Conservation (phyloP, 2,888 invertebrate genomes). For the Drosophila mulleri region DNA sequence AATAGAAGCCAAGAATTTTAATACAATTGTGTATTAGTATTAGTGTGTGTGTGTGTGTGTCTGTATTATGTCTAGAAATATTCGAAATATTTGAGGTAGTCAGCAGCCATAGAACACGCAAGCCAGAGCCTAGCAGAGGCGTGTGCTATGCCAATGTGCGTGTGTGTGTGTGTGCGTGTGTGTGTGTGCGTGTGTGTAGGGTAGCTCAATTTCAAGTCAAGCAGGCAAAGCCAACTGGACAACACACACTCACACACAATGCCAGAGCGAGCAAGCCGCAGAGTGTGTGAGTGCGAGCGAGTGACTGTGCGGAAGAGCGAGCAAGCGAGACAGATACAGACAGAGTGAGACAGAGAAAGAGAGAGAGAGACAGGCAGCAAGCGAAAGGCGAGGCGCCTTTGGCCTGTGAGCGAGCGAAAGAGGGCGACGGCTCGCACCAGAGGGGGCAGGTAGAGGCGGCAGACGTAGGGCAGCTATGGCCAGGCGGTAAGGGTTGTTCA, state of each 20-base stretch:
- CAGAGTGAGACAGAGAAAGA: neutral
- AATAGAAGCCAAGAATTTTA: neutral
- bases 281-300: slow-evolving; percentile 6
- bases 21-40: slow-evolving; percentile 8
- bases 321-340: neutral
- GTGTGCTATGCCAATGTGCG: slow-evolving; percentile 38
- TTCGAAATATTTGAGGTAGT: slow-evolving; percentile 65
- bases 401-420: slow-evolving; percentile 43
- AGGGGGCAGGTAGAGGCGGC: slow-evolving; percentile 7
- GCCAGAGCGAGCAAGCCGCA: slow-evolving; percentile 10
- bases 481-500: slow-evolving; percentile 62
- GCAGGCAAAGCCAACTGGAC: slow-evolving; percentile 49
- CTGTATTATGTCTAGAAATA: slow-evolving; percentile 57
- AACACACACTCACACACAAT: slow-evolving; percentile 18
- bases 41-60: slow-evolving; percentile 31
- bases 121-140: slow-evolving; percentile 62
- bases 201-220: slow-evolving; percentile 70
- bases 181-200: slow-evolving; percentile 43
- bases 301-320: neutral
- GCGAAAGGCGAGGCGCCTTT: slow-evolving; percentile 27
- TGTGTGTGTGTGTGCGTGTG: slow-evolving; percentile 5
- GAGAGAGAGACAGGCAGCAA: neutral
- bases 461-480: slow-evolving; percentile 26
- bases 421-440: slow-evolving; percentile 1
- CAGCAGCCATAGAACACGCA: slow-evolving; percentile 44